Percentiles rank a stretch among this genome's conserved stretches.
phyloP scores from a whole-genome alignment of 2,113 vertebrate species.

The Sander vitreus region DNA sequence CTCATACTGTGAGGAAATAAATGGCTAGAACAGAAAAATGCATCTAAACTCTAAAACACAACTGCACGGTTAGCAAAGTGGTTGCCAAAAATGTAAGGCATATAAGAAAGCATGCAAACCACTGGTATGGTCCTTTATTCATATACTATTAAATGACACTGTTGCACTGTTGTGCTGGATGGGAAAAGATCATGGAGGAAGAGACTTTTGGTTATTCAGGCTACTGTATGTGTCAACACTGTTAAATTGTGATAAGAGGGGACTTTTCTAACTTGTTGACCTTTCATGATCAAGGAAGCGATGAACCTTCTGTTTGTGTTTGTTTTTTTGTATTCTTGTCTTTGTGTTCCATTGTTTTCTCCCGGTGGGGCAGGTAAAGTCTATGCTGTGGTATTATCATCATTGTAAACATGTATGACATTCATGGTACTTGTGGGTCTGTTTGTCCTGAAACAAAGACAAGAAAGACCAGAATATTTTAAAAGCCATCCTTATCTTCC shows the following conservation, averaged over 20 bases:
- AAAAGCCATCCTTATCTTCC: not conserved
- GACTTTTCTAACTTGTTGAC: not conserved
- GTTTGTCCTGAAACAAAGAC: conserved; percentile 26
- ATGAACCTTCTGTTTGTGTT: not conserved
- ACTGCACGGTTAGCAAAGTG: too few relatives aligned
- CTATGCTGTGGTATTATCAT: not conserved
- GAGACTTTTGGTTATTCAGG: not conserved
- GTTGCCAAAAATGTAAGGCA: not conserved
- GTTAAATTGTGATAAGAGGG: not conserved
- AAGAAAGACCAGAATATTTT: not conserved
- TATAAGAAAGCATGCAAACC: not conserved
- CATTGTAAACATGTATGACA: not conserved
- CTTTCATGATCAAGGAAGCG: conserved; percentile 2
- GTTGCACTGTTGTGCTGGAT: not conserved
- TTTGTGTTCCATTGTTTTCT: conserved; percentile 7
- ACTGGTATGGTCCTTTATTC: not conserved
- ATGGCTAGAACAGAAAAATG: not conserved
- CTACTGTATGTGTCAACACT: not conserved
- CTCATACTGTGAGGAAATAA: too few relatives aligned
- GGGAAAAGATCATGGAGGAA: not conserved
- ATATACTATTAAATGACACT: not conserved
- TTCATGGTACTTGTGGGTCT: not conserved
- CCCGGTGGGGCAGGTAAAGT: not conserved
- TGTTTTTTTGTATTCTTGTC: not conserved
- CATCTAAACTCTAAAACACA: not conserved